phyloP scores from a whole-genome alignment of 2,797 vertebrate genomes.

The Eulemur albifrons region DNA sequence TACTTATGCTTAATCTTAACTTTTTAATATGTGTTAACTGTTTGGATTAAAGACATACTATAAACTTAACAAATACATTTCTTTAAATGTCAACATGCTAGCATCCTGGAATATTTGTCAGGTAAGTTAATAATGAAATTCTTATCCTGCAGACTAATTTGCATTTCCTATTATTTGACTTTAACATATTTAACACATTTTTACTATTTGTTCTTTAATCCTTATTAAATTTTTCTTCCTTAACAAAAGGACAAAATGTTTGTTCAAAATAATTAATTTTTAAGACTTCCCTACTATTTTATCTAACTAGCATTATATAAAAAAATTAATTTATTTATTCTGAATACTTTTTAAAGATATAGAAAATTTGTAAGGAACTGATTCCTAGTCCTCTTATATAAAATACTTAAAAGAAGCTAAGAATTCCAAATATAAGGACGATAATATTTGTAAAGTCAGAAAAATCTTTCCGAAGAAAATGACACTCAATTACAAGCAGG shows the following conservation, averaged over 20 bases:
- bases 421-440: conserved; percentile 15
- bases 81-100: not conserved
- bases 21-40: not conserved
- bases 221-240: not conserved
- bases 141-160: not conserved
- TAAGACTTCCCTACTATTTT: not conserved
- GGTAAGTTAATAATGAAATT: not conserved
- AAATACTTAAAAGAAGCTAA: conserved; percentile 11
- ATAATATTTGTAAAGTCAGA: not conserved
- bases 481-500: not conserved
- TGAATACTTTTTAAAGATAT: conserved; percentile 27
- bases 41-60: not conserved
- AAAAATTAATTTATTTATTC: not conserved
- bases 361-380: not conserved
- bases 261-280: conserved; percentile 27
- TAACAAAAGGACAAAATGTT: not conserved
- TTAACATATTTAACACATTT: not conserved
- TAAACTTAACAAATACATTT: not conserved
- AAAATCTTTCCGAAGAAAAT: conserved; percentile 13
- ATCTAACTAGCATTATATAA: not conserved
- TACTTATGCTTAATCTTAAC: not conserved
- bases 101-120: not conserved
- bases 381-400: not conserved
- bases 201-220: not conserved
- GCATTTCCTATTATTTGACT: not conserved